phyloP scores from a whole-genome alignment of 2,113 vertebrate species.

The Misgurnus anguillicaudatus region DNA sequence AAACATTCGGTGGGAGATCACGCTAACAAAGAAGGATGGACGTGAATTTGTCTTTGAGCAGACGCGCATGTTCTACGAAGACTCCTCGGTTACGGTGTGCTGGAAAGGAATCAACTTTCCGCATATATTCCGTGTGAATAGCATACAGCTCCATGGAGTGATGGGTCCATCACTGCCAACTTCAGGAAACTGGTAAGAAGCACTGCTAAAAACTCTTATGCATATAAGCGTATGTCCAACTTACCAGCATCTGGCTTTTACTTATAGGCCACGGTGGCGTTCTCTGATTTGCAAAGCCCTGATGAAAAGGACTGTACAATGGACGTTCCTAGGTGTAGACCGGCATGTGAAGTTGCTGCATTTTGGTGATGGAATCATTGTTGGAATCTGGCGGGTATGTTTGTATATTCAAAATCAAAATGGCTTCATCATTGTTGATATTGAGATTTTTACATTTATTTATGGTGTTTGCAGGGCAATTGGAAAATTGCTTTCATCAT shows the following conservation, averaged over 20 bases:
- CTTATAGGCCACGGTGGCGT: constrained; percentile 38
- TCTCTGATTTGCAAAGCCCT: constrained; percentile 37
- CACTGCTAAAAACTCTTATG: background rate
- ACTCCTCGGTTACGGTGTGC: constrained; percentile 76
- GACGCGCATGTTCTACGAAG: constrained; percentile 67
- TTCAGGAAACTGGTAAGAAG: constrained; percentile 17
- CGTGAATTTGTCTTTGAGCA: constrained; percentile 69
- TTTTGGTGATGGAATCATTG: constrained; percentile 30
- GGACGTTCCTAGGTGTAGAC: constrained; percentile 20
- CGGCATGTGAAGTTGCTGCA: constrained; percentile 34
- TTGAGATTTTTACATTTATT: background rate
- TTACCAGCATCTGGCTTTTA: background rate
- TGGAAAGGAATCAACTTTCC: constrained; percentile 77
- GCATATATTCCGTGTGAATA: constrained; percentile 63
- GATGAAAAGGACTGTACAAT: background rate
- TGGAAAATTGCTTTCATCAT: constrained; percentile 48
- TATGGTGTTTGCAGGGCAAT: constrained; percentile 19
- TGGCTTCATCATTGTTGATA: too few relatives aligned
- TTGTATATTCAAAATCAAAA: background rate
- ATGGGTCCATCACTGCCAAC: constrained; percentile 51
- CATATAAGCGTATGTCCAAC: background rate
- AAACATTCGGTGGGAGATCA: constrained; percentile 78
- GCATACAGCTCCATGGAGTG: constrained; percentile 80
- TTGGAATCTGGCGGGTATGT: constrained; percentile 47
- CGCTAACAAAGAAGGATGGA: constrained; percentile 72